phyloP scores from a whole-genome alignment of 1,140 invertebrate genomes.

The Physella acuta region DNA sequence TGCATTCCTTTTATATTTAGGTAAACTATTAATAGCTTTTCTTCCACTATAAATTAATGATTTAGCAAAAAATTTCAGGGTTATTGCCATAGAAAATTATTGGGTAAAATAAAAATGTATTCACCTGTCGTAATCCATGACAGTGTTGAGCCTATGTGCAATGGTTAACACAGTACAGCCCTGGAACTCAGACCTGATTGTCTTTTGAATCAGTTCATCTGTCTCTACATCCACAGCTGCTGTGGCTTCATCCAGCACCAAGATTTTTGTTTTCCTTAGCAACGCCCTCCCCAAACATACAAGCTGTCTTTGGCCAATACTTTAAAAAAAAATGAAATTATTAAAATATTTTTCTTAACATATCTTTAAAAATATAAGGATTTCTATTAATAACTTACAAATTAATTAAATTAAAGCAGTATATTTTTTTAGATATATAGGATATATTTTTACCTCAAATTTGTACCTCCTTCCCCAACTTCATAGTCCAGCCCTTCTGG shows the following conservation, averaged over 20 bases:
- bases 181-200: constrained; percentile 51
- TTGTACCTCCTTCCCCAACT: constrained; percentile 45
- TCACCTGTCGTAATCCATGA: constrained; percentile 43
- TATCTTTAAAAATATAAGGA: not conserved
- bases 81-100: not conserved
- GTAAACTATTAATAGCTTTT: too few species aligned
- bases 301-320: constrained; percentile 64
- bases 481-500: constrained; percentile 26
- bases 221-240: constrained; percentile 53
- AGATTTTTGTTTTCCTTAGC: constrained; percentile 68
- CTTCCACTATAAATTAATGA: too few species aligned
- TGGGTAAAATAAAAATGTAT: not conserved
- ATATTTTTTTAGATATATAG: too few species aligned
- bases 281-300: constrained; percentile 63
- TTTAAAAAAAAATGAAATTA: constrained; percentile 59
- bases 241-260: constrained; percentile 69
- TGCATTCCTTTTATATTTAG: too few species aligned
- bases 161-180: constrained; percentile 46
- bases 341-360: too few species aligned
- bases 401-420: too few species aligned
- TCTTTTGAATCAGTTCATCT: constrained; percentile 62
- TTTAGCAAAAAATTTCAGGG: too few species aligned
- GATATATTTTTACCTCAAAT: constrained; percentile 50
- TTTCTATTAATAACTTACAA: too few species aligned
- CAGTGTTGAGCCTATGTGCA: constrained; percentile 63